A percentile compares a stretch with the other conserved stretches of the same genome.
phyloP scores from a whole-genome alignment of 2,797 vertebrate genomes.

The Xyrichtys novacula region DNA sequence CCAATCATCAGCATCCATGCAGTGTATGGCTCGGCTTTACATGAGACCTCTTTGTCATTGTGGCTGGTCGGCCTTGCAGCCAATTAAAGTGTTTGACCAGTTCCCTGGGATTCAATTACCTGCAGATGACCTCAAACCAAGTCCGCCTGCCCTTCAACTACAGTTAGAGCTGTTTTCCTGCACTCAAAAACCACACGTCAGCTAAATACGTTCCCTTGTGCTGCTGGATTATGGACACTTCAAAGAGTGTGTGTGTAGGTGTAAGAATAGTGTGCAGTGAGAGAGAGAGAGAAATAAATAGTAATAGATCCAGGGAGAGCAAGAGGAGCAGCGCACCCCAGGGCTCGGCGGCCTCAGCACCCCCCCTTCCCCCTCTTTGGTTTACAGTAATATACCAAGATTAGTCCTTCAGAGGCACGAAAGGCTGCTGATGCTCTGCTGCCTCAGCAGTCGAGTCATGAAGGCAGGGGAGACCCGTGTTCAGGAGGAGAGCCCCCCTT shows the following conservation, averaged over 20 bases:
- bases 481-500: slow-evolving; percentile 50
- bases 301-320: slow-evolving; percentile 33
- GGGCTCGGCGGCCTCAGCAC: neutral
- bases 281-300: slow-evolving; percentile 39
- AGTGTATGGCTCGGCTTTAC: slow-evolving; percentile 25
- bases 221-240: slow-evolving; percentile 34
- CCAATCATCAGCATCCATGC: slow-evolving; percentile 47
- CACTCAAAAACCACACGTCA: slow-evolving; percentile 42
- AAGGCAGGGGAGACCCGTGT: slow-evolving; percentile 62
- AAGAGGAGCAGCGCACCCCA: slow-evolving; percentile 18
- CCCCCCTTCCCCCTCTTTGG: neutral
- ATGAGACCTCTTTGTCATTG: slow-evolving; percentile 52
- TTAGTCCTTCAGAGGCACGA: slow-evolving; percentile 19
- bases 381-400: slow-evolving; percentile 56
- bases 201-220: slow-evolving; percentile 38
- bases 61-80: slow-evolving; percentile 37
- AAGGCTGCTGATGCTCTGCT: slow-evolving; percentile 51
- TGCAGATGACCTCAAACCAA: slow-evolving; percentile 58
- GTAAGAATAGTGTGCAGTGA: slow-evolving; percentile 16
- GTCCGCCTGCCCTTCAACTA: slow-evolving; percentile 37
- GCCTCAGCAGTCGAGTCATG: slow-evolving; percentile 73
- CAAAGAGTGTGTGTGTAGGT: slow-evolving; percentile 40
- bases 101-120: slow-evolving; percentile 68
- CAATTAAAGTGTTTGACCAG: slow-evolving; percentile 58
- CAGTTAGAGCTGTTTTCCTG: slow-evolving; percentile 18